These are phyloP conservation scores for Caenorhabditis remanei DNA, from an alignment of 1,140 invertebrate species.

Conservation along the genomic window DNA sequence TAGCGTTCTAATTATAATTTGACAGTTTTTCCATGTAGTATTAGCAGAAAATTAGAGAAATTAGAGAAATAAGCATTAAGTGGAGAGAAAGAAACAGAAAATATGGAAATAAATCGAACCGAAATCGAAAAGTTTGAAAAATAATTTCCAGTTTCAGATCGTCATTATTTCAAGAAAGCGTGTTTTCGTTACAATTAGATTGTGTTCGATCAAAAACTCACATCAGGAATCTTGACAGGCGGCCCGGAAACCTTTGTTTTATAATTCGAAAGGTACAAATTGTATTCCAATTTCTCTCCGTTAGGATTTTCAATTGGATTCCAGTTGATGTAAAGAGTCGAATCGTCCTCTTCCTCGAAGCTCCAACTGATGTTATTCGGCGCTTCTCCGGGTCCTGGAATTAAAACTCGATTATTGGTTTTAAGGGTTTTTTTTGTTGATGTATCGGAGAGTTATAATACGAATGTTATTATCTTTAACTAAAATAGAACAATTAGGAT, in stretches of 20 bases:
- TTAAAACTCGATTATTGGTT: neutral
- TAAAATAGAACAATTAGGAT: too few species aligned
- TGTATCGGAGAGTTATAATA: too few species aligned
- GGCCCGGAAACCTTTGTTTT: constrained; percentile 44
- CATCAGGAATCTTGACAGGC: constrained; percentile 44
- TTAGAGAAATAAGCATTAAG: too few species aligned
- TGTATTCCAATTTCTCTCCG: constrained; percentile 46
- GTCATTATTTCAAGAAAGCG: too few species aligned
- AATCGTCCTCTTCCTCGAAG: constrained; percentile 44
- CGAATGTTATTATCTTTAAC: too few species aligned
- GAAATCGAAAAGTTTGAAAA: too few species aligned
- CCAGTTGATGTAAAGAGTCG: constrained; percentile 38
- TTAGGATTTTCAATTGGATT: constrained; percentile 51
- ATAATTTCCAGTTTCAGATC: neutral
- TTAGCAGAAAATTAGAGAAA: too few species aligned
- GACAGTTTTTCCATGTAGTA: too few species aligned
- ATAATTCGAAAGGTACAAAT: constrained; percentile 50
- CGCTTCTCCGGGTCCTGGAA: constrained; percentile 29
- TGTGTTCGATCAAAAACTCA: constrained; percentile 37
- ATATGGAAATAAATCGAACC: too few species aligned
- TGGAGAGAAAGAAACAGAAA: too few species aligned
- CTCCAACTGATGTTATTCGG: constrained; percentile 41
- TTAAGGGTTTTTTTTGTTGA: neutral
- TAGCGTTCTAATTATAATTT: too few species aligned
- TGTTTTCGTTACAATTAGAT: too few species aligned